phyloP scores from a whole-genome alignment of 1,140 invertebrate species.

The Colletes gigas region DNA sequence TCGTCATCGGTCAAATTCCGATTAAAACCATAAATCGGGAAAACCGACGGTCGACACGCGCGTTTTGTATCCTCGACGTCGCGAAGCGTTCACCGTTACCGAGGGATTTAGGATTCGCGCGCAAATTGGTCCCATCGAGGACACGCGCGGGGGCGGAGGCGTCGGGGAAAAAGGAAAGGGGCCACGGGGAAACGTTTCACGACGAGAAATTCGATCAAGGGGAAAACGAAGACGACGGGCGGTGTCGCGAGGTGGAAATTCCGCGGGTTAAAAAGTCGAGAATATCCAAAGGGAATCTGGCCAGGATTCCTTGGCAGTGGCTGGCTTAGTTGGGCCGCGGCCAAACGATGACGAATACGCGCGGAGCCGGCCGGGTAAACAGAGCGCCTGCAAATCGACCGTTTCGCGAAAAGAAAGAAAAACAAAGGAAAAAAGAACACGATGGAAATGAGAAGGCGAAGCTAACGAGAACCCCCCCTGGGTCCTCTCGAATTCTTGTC shows the following conservation, averaged over 20 bases:
- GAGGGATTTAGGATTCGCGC: neutral
- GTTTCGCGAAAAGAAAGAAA: slow-evolving; percentile 21
- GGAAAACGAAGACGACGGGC: slow-evolving; percentile 46
- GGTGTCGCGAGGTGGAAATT: slow-evolving; percentile 46
- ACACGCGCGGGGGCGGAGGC: neutral
- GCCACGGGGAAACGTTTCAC: slow-evolving; percentile 1
- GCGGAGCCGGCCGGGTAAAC: slow-evolving; percentile 53
- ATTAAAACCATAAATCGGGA: too few species aligned
- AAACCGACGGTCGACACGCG: too few species aligned
- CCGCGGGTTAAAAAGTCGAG: slow-evolving; percentile 59
- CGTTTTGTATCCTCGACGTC: neutral
- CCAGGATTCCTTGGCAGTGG: slow-evolving; percentile 74
- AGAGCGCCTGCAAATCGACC: slow-evolving; percentile 44
- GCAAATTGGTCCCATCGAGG: neutral
- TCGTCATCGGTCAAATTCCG: neutral
- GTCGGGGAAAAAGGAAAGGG: neutral
- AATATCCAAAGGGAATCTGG: slow-evolving; percentile 62
- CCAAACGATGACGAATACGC: slow-evolving; percentile 77
- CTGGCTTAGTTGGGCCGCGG: slow-evolving; percentile 71
- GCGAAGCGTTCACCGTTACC: slow-evolving; percentile 3
- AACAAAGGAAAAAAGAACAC: neutral
- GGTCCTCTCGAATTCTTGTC: neutral
- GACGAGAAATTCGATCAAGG: slow-evolving; percentile 9
- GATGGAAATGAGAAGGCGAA: neutral
- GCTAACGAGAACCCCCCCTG: slow-evolving; percentile 10